Base-by-base conservation (phyloP, 2,113 vertebrate genomes). In the Cariama cristata region DNA sequence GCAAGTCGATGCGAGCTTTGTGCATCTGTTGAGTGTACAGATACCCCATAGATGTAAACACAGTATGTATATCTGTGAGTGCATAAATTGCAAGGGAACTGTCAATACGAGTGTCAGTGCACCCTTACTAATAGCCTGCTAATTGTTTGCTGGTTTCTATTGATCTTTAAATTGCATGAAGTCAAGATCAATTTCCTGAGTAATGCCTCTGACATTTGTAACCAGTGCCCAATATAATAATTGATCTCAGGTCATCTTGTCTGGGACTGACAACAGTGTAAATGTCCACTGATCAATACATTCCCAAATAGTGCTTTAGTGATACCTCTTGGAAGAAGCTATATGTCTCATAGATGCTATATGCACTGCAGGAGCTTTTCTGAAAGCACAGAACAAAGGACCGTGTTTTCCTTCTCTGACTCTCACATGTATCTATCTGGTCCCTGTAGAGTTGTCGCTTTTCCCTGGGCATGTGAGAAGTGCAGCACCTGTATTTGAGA, bases 91-190 rank as follows among this genome's bases (percentile, higher is more conserved):
- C 72, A 86, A 90, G 38, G 80, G 52, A 81, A 74, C 55, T 88
- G 44, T 47, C 77, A 58, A 1, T 85, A 75, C 52, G 52, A 53
- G 56, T 75, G 44, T 94, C 81, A 49, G 22, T 69, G 86, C 33
- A 84, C 47, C 42, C 80, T 90, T 88, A 80, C 69, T 96, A 94
- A 96, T 74, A 91, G 64, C 59, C 66, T 82, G 56, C 44, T 97
- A 94, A 94, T 95, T 96, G 92, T 83, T 77, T 75, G 44, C 47
- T 95, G 83, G 67, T 75, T 91, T 79, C 85, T 96, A 84, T 95
- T 94, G 81, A 97, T 95, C 85, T 96, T 97, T 76, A 95, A 75
- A 90, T 89, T 93, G 92, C 85, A 85, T 93, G 44, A 96, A 91
- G 82, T 92, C 71, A 88, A 53, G 49, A 94, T 96, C 79, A 91